Evolutionary conservation across 2,113 vertebrate species (phyloP).

Genomic region (Laterallus jamaicensis): DNA sequence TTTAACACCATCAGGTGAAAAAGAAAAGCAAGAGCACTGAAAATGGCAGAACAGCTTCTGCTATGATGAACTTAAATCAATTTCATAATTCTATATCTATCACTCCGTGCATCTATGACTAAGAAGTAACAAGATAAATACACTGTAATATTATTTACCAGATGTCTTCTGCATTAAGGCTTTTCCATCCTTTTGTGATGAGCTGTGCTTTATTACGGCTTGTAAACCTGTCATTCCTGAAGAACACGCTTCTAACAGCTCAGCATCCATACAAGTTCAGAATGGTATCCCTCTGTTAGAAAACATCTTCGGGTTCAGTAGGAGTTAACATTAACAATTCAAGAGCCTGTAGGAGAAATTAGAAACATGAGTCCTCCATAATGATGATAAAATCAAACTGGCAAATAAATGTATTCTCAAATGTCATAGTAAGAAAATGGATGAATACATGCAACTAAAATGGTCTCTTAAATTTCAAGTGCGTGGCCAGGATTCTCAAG

Average conservation of each 20-base stretch:
- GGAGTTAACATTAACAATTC: constrained; percentile 76
- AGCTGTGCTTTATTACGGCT: background rate
- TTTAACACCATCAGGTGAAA: background rate
- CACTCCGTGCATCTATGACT: background rate
- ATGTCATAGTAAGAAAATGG: constrained; percentile 45
- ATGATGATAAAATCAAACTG: constrained; percentile 68
- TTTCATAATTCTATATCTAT: background rate
- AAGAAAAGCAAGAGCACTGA: background rate
- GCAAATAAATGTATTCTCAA: constrained; percentile 42
- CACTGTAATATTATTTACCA: background rate
- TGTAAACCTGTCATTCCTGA: background rate
- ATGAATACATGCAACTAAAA: constrained; percentile 52
- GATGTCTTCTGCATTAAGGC: background rate
- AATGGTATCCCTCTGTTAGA: constrained; percentile 30
- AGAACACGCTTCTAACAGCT: background rate
- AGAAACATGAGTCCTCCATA: constrained; percentile 68
- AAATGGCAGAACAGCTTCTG: background rate
- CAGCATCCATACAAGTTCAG: background rate
- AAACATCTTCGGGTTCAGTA: constrained; percentile 61
- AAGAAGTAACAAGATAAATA: constrained; percentile 28
- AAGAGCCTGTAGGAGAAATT: constrained; percentile 71
- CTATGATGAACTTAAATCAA: background rate
- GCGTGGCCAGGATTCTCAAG: constrained; percentile 47
- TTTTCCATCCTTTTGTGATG: background rate
- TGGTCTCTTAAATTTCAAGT: constrained; percentile 66